phyloP scores from a whole-genome alignment of 92 coral and sea anemone species.

The Micromussa lordhowensis region DNA sequence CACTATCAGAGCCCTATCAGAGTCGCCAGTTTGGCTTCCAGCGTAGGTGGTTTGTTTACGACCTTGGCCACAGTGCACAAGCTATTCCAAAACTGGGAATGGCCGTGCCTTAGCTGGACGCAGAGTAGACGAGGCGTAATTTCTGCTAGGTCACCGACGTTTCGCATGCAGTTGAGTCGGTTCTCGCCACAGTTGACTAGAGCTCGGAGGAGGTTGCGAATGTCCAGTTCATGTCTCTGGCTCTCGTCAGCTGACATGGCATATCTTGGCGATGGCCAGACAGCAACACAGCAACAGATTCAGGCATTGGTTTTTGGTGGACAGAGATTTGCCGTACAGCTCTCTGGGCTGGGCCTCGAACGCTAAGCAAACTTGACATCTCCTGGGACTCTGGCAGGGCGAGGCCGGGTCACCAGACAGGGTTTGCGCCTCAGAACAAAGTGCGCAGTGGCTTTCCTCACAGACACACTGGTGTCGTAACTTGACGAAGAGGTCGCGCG shows the following conservation, averaged over 20 bases:
- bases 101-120: constrained; percentile 9
- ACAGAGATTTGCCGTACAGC: background rate
- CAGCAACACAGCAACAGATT: background rate
- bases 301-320: background rate
- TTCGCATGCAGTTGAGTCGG: constrained; percentile 1
- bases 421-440: background rate
- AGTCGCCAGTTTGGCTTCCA: constrained; percentile 24
- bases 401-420: background rate
- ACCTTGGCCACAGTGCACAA: constrained; percentile 34
- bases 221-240: background rate
- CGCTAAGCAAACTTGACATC: background rate
- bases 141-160: background rate
- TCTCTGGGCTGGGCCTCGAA: background rate
- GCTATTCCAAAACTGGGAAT: constrained; percentile 15
- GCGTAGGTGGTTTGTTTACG: constrained; percentile 14
- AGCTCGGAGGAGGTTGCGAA: background rate
- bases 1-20: too few relatives aligned
- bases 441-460: background rate
- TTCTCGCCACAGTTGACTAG: background rate
- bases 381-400: background rate
- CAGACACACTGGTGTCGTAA: background rate
- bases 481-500: background rate
- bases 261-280: background rate
- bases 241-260: background rate
- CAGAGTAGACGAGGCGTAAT: background rate